These are phyloP conservation scores for Mormyrops attenuatus DNA, from an alignment of 2,797 vertebrate species.

Conservation along the genomic window DNA sequence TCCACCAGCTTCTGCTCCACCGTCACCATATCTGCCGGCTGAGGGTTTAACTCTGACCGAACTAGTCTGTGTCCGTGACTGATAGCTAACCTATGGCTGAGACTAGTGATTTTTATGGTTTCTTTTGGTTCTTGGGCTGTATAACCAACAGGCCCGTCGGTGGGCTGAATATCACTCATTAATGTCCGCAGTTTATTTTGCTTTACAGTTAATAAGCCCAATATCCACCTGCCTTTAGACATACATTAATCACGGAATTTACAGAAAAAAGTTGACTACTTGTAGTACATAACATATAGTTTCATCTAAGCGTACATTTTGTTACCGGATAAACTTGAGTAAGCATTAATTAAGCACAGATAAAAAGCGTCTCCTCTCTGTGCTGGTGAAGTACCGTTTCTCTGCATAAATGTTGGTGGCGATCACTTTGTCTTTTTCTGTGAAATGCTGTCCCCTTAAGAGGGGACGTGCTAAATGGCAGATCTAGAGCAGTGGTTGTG, in stretches of 20 bases:
- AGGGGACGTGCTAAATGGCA: not conserved
- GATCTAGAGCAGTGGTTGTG: not conserved
- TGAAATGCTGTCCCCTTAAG: not conserved
- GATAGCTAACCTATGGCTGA: not conserved
- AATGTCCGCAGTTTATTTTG: not conserved
- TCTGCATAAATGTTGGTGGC: not conserved
- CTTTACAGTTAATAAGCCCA: not conserved
- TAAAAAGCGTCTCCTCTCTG: not conserved
- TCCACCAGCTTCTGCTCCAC: conserved; percentile 76
- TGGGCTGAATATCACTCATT: not conserved
- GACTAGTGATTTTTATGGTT: not conserved
- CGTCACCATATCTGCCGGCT: conserved; percentile 32
- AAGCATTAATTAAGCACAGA: not conserved
- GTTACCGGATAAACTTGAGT: not conserved
- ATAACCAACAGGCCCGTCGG: not conserved
- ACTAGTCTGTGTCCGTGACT: not conserved
- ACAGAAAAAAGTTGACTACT: not conserved
- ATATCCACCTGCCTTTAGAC: not conserved
- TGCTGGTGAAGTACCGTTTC: not conserved
- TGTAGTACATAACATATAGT: not conserved
- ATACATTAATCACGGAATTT: not conserved
- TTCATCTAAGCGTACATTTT: not conserved
- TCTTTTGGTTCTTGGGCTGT: not conserved
- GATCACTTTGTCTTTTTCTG: not conserved
- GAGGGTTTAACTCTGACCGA: not conserved